A percentile compares a stretch with the other conserved stretches of the same genome.
phyloP scores from a whole-genome alignment of 2,113 vertebrate species.

The Tachuris rubrigastra region DNA sequence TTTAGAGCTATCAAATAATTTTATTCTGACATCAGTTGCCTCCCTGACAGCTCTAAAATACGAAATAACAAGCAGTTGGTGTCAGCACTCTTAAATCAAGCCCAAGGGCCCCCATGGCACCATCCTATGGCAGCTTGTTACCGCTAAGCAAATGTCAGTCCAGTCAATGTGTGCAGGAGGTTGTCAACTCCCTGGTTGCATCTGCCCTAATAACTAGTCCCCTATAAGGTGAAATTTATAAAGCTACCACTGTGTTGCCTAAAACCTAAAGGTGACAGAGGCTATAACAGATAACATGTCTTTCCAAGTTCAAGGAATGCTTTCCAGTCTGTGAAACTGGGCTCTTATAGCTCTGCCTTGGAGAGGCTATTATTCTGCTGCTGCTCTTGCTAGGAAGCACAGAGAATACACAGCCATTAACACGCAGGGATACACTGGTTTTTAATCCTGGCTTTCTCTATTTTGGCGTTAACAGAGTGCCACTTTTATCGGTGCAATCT shows the following conservation, averaged over 20 bases:
- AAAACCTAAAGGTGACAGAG: constrained; percentile 28
- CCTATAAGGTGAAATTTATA: constrained; percentile 53
- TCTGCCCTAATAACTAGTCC: constrained; percentile 61
- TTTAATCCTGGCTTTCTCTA: constrained; percentile 10
- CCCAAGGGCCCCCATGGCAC: constrained; percentile 80
- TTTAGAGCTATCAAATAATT: constrained; percentile 78
- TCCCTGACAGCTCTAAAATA: constrained; percentile 86
- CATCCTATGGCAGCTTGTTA: constrained; percentile 81
- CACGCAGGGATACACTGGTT: background rate
- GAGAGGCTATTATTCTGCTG: background rate
- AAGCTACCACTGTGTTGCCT: background rate
- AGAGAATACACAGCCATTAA: background rate
- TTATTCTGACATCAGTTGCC: constrained; percentile 83
- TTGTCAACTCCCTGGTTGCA: constrained; percentile 75
- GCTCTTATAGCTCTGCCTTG: background rate
- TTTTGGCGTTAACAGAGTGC: background rate
- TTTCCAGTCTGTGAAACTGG: background rate
- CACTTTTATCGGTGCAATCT: background rate
- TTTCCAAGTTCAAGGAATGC: background rate
- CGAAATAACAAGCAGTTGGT: constrained; percentile 86
- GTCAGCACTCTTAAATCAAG: constrained; percentile 83
- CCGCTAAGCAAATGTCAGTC: constrained; percentile 83
- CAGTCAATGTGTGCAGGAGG: constrained; percentile 65
- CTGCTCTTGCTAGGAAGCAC: background rate
- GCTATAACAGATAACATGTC: background rate